Conservation (phyloP, 2,888 invertebrate species). For the Cantharis rufa region DNA sequence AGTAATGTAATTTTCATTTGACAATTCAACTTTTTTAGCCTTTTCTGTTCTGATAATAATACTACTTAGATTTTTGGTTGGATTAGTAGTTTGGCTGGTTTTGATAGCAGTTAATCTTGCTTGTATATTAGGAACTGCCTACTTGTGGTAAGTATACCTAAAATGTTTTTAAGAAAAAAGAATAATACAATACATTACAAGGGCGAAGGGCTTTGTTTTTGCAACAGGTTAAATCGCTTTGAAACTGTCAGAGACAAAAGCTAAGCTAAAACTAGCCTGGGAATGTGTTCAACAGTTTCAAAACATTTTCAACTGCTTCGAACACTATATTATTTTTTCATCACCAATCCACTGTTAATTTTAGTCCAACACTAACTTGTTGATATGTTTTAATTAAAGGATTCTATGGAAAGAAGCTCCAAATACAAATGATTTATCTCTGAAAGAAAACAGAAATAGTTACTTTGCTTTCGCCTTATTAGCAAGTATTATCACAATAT, state of each 20-base stretch:
- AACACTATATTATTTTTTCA: too few relatives aligned
- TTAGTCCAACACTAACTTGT: not conserved
- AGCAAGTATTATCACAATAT: slow-evolving; percentile 60
- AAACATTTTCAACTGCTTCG: too few relatives aligned
- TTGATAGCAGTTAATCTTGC: slow-evolving; percentile 59
- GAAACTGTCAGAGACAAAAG: too few relatives aligned
- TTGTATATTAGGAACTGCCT: slow-evolving; percentile 60
- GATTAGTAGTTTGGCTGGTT: slow-evolving; percentile 66
- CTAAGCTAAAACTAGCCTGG: too few relatives aligned
- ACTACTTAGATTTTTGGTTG: slow-evolving; percentile 63
- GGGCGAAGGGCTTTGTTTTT: too few relatives aligned
- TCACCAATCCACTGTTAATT: not conserved
- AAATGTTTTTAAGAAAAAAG: too few relatives aligned
- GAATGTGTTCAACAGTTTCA: too few relatives aligned
- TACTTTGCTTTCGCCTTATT: slow-evolving; percentile 54
- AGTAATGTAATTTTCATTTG: not conserved
- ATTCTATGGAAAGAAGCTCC: slow-evolving; percentile 52
- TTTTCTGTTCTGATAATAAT: slow-evolving; percentile 61
- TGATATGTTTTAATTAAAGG: slow-evolving; percentile 47
- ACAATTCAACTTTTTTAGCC: slow-evolving; percentile 46
- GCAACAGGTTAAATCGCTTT: too few relatives aligned
- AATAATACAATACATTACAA: too few relatives aligned
- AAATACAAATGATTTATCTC: not conserved
- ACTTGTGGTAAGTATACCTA: slow-evolving; percentile 61
- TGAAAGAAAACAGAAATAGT: slow-evolving; percentile 8